Evolutionary conservation across 2,797 vertebrate genomes (phyloP).

Genomic region (Cichlasoma orientale): DNA sequence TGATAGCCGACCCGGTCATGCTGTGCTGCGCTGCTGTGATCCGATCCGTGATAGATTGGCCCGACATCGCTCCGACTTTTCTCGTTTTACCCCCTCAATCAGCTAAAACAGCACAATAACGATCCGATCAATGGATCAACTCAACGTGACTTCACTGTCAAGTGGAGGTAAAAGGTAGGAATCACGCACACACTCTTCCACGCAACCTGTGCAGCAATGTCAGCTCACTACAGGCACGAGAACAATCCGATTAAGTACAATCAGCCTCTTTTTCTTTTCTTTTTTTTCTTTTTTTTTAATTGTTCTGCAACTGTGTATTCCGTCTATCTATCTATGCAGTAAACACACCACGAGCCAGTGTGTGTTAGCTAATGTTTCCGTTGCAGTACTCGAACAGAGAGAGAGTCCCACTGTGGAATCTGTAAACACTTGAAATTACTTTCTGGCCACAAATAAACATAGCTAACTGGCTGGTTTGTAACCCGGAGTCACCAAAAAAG

Average conservation of each 20-base stretch:
- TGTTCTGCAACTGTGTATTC: conserved; percentile 34
- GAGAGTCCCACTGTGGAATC: conserved; percentile 70
- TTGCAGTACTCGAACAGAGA: conserved; percentile 72
- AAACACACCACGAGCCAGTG: conserved; percentile 56
- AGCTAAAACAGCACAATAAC: conserved; percentile 42
- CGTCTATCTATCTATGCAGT: conserved; percentile 49
- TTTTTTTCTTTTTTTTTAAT: neutral
- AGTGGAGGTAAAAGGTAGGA: conserved; percentile 17
- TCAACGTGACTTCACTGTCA: conserved; percentile 58
- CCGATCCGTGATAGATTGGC: conserved; percentile 91
- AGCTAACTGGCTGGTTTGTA: conserved; percentile 59
- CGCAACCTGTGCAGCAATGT: conserved; percentile 28
- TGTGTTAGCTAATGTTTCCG: conserved; percentile 83
- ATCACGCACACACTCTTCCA: conserved; percentile 15
- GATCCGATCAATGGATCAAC: conserved; percentile 60
- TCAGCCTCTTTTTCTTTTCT: neutral
- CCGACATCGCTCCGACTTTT: conserved; percentile 81
- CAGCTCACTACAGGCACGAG: neutral
- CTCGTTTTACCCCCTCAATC: neutral
- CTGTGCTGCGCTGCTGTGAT: conserved; percentile 95
- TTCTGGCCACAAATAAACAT: conserved; percentile 78
- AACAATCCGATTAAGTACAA: neutral
- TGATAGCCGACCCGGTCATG: conserved; percentile 90
- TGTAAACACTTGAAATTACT: conserved; percentile 71
- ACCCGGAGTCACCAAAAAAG: conserved; percentile 19